These are phyloP conservation scores for Ptyas mucosa DNA, from an alignment of 2,113 vertebrate genomes.

Conservation along the genomic window DNA sequence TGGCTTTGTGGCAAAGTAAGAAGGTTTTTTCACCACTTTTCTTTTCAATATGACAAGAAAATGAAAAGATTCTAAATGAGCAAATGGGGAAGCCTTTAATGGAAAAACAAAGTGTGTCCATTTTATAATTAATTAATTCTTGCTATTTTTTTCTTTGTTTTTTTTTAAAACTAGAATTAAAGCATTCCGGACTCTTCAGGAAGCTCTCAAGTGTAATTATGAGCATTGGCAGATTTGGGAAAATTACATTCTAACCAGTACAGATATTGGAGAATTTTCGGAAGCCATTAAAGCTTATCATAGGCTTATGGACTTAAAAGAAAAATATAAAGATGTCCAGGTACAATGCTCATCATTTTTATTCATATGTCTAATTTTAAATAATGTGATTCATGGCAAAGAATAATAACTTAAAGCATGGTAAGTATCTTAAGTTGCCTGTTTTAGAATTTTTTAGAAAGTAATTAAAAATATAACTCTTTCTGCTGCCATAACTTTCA, in stretches of 20 bases:
- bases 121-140: not conserved
- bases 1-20: not conserved
- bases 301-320: constrained; percentile 88
- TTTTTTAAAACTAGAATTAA: constrained; percentile 75
- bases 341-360: constrained; percentile 61
- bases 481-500: not conserved
- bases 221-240: constrained; percentile 99
- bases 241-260: constrained; percentile 89
- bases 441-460: not conserved
- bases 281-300: constrained; percentile 94
- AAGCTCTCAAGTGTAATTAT: constrained; percentile 95
- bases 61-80: not conserved
- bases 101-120: not conserved
- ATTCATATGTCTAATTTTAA: not conserved
- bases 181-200: constrained; percentile 91
- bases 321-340: constrained; percentile 92
- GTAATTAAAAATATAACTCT: not conserved
- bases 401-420: not conserved
- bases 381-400: not conserved
- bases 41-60: constrained; percentile 13
- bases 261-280: constrained; percentile 87
- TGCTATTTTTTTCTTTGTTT: not conserved
- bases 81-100: not conserved
- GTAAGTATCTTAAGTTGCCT: not conserved
- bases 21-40: not conserved